Conservation (phyloP, 2,888 invertebrate genomes). For the Synergus itoensis region DNA sequence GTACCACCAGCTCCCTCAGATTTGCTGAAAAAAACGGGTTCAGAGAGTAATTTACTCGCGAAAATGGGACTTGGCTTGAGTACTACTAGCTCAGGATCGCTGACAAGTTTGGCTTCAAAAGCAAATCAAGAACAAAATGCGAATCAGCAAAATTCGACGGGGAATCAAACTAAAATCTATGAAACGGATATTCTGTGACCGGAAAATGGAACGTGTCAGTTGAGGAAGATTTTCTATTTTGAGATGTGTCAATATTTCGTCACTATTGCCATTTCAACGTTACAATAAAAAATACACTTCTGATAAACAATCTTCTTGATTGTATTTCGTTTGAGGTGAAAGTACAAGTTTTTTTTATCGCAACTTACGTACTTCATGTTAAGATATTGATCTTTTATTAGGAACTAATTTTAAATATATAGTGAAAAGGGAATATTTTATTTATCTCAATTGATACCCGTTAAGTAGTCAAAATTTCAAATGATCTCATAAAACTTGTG, state of each 20-base stretch:
- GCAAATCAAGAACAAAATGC: conserved; percentile 63
- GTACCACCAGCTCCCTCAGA: conserved; percentile 83
- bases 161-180: conserved; percentile 83
- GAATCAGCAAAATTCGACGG: conserved; percentile 45
- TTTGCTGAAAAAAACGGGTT: conserved; percentile 90
- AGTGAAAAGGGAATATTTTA: conserved; percentile 23
- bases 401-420: conserved; percentile 20
- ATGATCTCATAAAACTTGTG: conserved; percentile 12
- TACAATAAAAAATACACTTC: conserved; percentile 20
- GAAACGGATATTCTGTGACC: conserved; percentile 97
- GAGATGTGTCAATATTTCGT: conserved; percentile 20
- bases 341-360: conserved; percentile 35
- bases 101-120: conserved; percentile 80
- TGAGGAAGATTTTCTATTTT: conserved; percentile 13
- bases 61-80: conserved; percentile 88
- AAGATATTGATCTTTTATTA: conserved; percentile 11
- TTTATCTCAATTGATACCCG: conserved; percentile 13
- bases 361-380: conserved; percentile 20
- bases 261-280: conserved; percentile 35
- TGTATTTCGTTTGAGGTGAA: conserved; percentile 30
- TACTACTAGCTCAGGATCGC: conserved; percentile 81
- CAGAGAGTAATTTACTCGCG: conserved; percentile 91
- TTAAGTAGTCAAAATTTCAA: conserved; percentile 19
- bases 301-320: conserved; percentile 36
- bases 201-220: conserved; percentile 53